A percentile compares a stretch with the other conserved stretches of the same genome.
These are phyloP conservation scores for Terrapene triunguis DNA, from an alignment of 2,113 vertebrate species.

Conservation along the genomic window DNA sequence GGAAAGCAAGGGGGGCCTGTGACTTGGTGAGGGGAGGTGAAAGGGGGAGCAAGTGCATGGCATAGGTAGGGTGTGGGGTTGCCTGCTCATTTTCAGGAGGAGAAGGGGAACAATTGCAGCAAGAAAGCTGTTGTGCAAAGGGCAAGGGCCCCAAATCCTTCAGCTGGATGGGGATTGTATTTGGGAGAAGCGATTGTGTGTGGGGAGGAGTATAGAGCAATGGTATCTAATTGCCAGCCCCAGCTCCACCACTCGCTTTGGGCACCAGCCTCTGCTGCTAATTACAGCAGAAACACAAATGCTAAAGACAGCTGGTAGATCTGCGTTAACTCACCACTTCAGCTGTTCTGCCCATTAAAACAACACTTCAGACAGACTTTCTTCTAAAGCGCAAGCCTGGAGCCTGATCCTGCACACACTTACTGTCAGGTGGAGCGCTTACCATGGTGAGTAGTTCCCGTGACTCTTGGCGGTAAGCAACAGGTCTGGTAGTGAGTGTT, in stretches of 20 bases:
- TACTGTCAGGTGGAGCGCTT: not conserved
- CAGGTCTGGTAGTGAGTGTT: too few species aligned
- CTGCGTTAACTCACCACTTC: not conserved
- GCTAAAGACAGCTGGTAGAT: not conserved
- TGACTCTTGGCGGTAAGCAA: not conserved
- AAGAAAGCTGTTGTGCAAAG: not conserved
- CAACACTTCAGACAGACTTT: too few species aligned
- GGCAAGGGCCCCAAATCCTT: not conserved
- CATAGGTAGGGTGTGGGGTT: not conserved
- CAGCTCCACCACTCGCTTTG: too few species aligned
- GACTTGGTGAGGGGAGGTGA: not conserved
- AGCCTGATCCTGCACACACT: not conserved
- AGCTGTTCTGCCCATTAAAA: not conserved
- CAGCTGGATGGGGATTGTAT: not conserved
- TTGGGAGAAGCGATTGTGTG: not conserved
- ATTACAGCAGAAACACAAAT: not conserved
- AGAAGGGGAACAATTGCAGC: not conserved
- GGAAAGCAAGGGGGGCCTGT: not conserved
- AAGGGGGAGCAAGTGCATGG: not conserved
- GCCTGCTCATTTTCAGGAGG: not conserved
- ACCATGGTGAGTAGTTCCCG: not conserved
- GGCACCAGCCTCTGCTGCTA: too few species aligned
- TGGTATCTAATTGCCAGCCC: not conserved
- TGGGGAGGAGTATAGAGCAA: not conserved
- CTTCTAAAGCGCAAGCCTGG: too few species aligned